phyloP scores from a whole-genome alignment of 2,113 vertebrate species.

The Tapirus terrestris region DNA sequence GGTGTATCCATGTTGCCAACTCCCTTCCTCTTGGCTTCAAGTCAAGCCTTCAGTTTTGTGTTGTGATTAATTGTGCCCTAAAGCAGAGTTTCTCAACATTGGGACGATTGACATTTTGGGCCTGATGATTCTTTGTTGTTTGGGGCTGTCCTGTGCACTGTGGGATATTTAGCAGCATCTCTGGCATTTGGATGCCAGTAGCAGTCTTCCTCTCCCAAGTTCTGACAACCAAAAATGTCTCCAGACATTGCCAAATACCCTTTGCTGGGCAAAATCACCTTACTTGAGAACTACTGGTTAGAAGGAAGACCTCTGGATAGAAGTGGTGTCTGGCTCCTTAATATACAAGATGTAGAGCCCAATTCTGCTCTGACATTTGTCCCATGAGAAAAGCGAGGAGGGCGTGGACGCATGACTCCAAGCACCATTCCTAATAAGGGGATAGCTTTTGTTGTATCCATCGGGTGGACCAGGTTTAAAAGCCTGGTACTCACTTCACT shows the following conservation, averaged over 20 bases:
- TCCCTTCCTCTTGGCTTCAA: neutral
- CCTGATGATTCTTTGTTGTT: no score
- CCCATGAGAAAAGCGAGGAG: neutral
- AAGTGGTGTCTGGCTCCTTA: neutral
- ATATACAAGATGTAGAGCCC: neutral
- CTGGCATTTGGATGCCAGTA: neutral
- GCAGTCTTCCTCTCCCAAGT: neutral
- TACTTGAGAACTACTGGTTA: neutral
- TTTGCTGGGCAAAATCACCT: neutral
- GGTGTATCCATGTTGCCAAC: neutral
- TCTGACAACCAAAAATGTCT: neutral
- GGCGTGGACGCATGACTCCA: fast-evolving
- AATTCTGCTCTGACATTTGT: neutral
- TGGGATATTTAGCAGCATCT: neutral
- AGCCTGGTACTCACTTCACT: neutral
- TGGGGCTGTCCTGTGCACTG: neutral
- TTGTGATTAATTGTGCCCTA: neutral
- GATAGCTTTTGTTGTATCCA: neutral
- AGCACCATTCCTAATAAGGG: neutral
- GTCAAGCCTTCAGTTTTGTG: neutral
- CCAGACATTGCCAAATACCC: neutral
- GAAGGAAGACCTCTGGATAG: neutral
- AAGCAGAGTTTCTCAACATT: neutral
- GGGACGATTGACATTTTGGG: neutral
- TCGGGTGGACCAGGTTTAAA: neutral